These are phyloP conservation scores for Daboia siamensis DNA, from an alignment of 2,113 vertebrate species.

Conservation along the genomic window DNA sequence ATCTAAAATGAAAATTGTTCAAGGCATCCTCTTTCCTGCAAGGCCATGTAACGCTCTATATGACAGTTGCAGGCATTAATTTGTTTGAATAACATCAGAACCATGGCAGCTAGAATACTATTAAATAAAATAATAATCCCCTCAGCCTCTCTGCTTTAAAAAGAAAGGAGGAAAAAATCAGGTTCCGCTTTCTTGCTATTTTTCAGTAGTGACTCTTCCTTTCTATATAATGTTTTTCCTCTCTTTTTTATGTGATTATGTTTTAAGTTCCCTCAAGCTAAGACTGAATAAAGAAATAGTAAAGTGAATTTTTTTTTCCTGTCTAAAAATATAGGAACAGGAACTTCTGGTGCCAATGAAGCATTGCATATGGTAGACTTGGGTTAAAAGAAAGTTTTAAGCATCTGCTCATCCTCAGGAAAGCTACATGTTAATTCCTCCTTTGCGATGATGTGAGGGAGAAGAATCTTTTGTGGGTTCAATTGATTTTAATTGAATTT, in stretches of 20 bases:
- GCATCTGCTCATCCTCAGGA: conserved; percentile 27
- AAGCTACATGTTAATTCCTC: conserved; percentile 30
- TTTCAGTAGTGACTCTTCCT: neutral
- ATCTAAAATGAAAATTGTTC: conserved; percentile 48
- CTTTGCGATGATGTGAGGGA: neutral
- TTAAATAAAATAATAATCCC: conserved; percentile 57
- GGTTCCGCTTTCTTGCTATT: conserved; percentile 14
- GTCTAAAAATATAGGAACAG: neutral
- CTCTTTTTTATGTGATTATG: conserved; percentile 8
- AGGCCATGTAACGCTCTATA: conserved; percentile 41
- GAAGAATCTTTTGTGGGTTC: neutral
- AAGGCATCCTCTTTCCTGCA: conserved; percentile 42
- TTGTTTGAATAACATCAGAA: conserved; percentile 50
- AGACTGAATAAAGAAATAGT: conserved; percentile 1
- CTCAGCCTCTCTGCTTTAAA: conserved; percentile 32
- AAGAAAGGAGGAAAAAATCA: neutral
- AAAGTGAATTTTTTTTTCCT: conserved; percentile 39
- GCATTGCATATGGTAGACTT: conserved; percentile 10
- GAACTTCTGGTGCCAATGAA: conserved; percentile 22
- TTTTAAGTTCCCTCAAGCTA: conserved; percentile 11
- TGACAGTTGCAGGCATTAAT: conserved; percentile 29
- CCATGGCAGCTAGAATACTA: conserved; percentile 27
- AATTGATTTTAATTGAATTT: neutral
- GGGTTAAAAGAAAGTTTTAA: conserved; percentile 26
- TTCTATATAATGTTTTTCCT: neutral